These are phyloP conservation scores for Indicator indicator DNA, from an alignment of 2,113 vertebrate genomes.

Conservation along the genomic window DNA sequence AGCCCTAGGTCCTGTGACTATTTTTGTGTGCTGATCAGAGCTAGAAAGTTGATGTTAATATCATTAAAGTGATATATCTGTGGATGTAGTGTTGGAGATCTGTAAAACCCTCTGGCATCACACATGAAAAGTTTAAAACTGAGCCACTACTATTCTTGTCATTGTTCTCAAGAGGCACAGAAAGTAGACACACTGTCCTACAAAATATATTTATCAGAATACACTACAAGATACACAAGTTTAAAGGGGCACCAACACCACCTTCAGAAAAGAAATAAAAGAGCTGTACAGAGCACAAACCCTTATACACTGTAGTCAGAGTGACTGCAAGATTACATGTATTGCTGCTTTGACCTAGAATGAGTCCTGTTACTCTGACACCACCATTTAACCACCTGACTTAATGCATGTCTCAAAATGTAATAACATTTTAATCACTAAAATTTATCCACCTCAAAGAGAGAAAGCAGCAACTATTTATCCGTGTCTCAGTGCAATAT, in stretches of 20 bases:
- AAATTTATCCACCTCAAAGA: neutral
- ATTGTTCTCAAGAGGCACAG: neutral
- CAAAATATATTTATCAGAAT: neutral
- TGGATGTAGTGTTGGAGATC: neutral
- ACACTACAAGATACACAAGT: neutral
- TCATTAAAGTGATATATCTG: neutral
- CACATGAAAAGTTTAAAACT: neutral
- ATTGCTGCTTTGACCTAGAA: conserved; percentile 10
- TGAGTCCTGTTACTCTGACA: neutral
- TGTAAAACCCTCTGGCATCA: neutral
- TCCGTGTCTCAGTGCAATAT: neutral
- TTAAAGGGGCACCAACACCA: neutral
- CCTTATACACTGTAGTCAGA: neutral
- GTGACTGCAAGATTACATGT: neutral
- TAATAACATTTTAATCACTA: neutral
- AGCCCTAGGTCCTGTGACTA: neutral
- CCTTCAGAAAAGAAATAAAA: conserved; percentile 24
- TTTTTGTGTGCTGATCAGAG: neutral
- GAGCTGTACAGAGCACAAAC: neutral
- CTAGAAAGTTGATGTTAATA: neutral
- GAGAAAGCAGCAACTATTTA: neutral
- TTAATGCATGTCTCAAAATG: conserved; percentile 18
- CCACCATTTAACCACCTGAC: neutral
- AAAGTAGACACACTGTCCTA: neutral
- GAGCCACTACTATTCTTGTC: neutral